A percentile compares a stretch with the other conserved stretches of the same genome.
phyloP scores from a whole-genome alignment of 2,113 vertebrate genomes.

The Bufo gargarizans region DNA sequence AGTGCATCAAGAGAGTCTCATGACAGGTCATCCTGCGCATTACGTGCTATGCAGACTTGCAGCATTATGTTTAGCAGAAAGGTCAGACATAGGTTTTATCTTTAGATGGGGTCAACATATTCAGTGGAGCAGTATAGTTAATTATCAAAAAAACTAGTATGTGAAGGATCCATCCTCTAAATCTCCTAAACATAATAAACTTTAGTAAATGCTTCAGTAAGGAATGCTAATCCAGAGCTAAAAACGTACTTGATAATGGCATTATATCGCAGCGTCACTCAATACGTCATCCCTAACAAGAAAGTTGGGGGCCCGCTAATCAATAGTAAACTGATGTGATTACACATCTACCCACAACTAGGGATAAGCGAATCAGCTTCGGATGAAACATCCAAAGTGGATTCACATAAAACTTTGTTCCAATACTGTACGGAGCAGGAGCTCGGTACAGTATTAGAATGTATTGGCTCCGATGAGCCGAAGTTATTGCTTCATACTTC shows the following conservation, averaged over 20 bases:
- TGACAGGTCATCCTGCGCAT: constrained; percentile 31
- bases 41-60: not conserved
- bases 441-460: no score
- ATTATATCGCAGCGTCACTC: not conserved
- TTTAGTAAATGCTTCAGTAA: not conserved
- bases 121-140: not conserved
- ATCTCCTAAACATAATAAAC: not conserved
- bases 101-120: not conserved
- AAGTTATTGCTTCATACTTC: no score
- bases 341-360: not conserved
- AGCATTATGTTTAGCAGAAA: not conserved
- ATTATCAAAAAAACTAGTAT: not conserved
- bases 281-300: not conserved
- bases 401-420: no score
- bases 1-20: constrained; percentile 23
- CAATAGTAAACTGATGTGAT: constrained; percentile 10
- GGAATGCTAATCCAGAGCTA: not conserved
- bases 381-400: no score
- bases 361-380: no score
- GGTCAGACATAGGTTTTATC: not conserved
- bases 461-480: no score
- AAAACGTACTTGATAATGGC: not conserved
- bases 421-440: no score
- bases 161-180: not conserved
- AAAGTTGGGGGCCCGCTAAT: not conserved